phyloP scores from a whole-genome alignment of 2,797 vertebrate species.

The Oreochromis grahami region DNA sequence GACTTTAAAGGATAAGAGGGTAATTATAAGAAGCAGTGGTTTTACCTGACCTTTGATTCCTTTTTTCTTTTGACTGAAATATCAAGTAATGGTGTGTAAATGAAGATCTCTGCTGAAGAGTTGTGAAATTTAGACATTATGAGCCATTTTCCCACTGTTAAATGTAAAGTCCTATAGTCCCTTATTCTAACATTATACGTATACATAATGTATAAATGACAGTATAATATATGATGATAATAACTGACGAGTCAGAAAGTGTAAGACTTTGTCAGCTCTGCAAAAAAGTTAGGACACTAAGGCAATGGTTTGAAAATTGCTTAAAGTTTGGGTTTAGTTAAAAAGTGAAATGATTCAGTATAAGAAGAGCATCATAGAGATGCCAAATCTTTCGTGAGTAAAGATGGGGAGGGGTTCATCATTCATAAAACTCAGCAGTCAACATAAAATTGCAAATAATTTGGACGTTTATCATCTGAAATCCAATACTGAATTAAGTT shows the following conservation, averaged over 20 bases:
- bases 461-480: background rate
- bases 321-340: background rate
- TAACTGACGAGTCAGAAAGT: background rate
- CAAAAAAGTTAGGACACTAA: background rate
- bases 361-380: background rate
- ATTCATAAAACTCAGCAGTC: background rate
- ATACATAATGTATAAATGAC: background rate
- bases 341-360: background rate
- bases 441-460: background rate
- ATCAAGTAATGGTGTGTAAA: background rate
- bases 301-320: background rate
- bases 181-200: background rate
- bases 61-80: background rate
- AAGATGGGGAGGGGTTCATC: background rate
- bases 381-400: background rate
- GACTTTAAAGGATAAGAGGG: conserved; percentile 12
- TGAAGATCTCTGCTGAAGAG: background rate
- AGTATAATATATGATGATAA: background rate
- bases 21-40: background rate
- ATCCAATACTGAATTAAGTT: background rate
- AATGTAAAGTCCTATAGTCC: background rate
- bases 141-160: background rate
- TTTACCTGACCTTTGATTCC: conserved; percentile 21
- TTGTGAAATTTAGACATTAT: background rate
- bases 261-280: background rate